Evolutionary conservation across 2,888 invertebrate species (phyloP), one percentile per base, ranked within the genome.

Genomic region (Horisme vitalbata): DNA sequence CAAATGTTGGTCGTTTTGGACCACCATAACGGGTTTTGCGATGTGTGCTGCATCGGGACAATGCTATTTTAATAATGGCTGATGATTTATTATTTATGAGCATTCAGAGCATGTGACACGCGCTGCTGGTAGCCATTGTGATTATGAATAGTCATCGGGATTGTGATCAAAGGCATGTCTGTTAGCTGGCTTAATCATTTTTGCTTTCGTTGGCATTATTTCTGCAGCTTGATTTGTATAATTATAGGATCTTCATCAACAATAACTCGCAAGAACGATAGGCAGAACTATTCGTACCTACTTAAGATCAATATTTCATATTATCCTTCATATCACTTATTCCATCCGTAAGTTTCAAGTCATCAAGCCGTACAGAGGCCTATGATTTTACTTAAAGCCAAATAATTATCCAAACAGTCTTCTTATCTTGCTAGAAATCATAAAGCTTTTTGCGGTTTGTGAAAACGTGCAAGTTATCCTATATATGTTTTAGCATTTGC

Each of bases 81-180:
- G 43, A 35, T 45, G 38, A 50, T 35, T 49, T 45, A 55, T 50
- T 43, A 41, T 23, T n/a, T 11, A 46, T 57, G 41, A 57, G 48
- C 31, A 47, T 46, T 45, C 51, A 38, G 49, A 49, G 39, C 49
- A 48, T 43, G 45, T 34, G 52, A 47, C 57, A 52, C 54, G 51
- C 57, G 39, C 39, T 38, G 39, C 10, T 36, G 35, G 33, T 37
- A 32, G 34, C 45, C 46, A 52, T 57, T 52, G 49, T 52, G 39
- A 33, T 39, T 11, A 39, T 37, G 44, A 34, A 44, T 49, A 49
- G 44, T 39, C 39, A 44, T 33, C 31, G 20, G 13, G 37, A 43
- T 47, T 41, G 23, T 18, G 21, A 46, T 46, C 36, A 27, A 12
- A 31, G 10, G 23, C 23, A 15, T 14, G 28, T 24, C 28, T 24